These are phyloP conservation scores for Hucho hucho DNA, from an alignment of 2,113 vertebrate species.

Conservation along the genomic window DNA sequence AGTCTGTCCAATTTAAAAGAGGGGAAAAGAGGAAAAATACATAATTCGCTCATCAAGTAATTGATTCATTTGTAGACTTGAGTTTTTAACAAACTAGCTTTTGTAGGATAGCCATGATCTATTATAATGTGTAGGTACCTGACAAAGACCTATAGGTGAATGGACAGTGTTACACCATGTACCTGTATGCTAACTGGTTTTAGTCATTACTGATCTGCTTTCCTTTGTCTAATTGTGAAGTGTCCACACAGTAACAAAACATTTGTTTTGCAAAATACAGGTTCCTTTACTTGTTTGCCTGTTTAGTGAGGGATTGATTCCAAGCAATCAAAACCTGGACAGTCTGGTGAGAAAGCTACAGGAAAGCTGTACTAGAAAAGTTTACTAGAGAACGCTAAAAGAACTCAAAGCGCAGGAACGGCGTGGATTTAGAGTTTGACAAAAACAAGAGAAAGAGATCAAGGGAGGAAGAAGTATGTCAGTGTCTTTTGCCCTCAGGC, in stretches of 20 bases:
- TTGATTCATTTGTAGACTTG: no score
- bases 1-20: background rate
- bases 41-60: background rate
- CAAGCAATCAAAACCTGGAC: background rate
- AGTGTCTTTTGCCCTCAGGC: background rate
- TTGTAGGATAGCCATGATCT: background rate
- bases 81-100: no score
- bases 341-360: background rate
- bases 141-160: no score
- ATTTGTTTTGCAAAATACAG: background rate
- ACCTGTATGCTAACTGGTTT: background rate
- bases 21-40: background rate
- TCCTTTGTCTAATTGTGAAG: background rate
- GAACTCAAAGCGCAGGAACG: no score
- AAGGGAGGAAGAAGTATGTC: background rate
- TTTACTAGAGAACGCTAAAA: no score
- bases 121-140: no score
- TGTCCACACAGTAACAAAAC: background rate
- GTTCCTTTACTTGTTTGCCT: background rate
- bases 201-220: background rate
- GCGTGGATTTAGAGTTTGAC: background rate
- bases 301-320: background rate
- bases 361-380: no score
- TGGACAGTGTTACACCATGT: background rate
- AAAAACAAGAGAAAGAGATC: background rate